Evolutionary conservation across 2,888 invertebrate species (phyloP).

Genomic region (Hololepta plana): DNA sequence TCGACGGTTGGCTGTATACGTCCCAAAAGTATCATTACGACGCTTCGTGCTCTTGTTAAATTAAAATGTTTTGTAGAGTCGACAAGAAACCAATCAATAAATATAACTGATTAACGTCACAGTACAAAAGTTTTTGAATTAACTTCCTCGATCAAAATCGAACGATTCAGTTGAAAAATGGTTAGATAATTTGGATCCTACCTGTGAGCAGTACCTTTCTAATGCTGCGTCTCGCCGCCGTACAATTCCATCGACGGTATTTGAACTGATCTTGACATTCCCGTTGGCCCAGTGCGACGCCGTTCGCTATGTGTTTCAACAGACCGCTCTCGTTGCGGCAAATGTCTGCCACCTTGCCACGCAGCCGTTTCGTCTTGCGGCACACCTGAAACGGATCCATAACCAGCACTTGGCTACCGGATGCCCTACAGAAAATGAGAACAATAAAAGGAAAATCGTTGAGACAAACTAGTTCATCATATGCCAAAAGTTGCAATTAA

Average conservation of each 20-base stretch:
- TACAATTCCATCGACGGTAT: slow-evolving; percentile 78
- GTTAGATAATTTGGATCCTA: slow-evolving; percentile 33
- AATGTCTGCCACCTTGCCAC: slow-evolving; percentile 61
- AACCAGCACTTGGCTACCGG: slow-evolving; percentile 66
- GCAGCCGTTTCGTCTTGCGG: slow-evolving; percentile 61
- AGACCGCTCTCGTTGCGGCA: slow-evolving; percentile 71
- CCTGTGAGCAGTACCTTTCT: slow-evolving; percentile 75
- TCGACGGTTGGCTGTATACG: no score
- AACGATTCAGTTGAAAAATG: no score
- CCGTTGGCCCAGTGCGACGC: slow-evolving; percentile 62
- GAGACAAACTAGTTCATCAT: slow-evolving; percentile 5
- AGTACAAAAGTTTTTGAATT: no score
- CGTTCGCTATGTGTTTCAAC: slow-evolving; percentile 66
- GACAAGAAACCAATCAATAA: no score
- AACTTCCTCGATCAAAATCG: no score
- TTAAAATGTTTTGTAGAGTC: no score
- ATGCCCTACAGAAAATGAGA: slow-evolving; percentile 41
- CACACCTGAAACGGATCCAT: slow-evolving; percentile 81
- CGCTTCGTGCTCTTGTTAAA: no score
- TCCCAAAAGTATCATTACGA: no score
- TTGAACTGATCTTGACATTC: slow-evolving; percentile 82
- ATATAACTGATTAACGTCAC: no score
- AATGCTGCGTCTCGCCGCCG: slow-evolving; percentile 59
- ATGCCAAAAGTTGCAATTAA: slow-evolving; percentile 1
- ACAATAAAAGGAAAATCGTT: slow-evolving; percentile 5